Evolutionary conservation across 2,797 vertebrate genomes (phyloP), one percentile per base, ranked within the genome.

Genomic region (Vireo griseus): DNA sequence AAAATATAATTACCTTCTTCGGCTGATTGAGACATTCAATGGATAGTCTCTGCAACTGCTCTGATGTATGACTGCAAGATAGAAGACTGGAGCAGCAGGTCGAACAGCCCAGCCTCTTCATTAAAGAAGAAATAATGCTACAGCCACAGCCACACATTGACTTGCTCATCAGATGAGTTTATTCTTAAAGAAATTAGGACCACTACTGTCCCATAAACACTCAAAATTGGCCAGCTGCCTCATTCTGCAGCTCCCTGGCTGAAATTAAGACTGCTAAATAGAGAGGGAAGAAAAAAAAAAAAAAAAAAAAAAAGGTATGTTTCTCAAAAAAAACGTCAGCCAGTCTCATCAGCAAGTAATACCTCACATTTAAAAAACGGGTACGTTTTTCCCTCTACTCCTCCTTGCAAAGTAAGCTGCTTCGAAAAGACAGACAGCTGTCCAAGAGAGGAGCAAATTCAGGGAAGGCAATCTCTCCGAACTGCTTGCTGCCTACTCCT

Each of bases 91-190:
- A 99, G 98, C 99, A 99, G 99, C 99, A 99, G 94, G 98, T 98
- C 80, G 98, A 98, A 98, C 99, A 98, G 97, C 99, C 98, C 98
- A 99, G 98, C 98, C 99, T 99, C 99, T 99, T 99, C 99, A 99
- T 99, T 98, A 99, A 98, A 96, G 98, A 99, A 96, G 99, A 99
- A 98, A 99, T 98, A 98, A 99, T 96, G 98, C 98, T 99, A 98
- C 99, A 99, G 98, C 98, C 98, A 98, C 99, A 99, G 98, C 99
- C 99, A 97, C 99, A 99, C 99, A 99, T 99, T 98, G 98, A 99
- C 98, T 98, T 98, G 98, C 98, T 99, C 98, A 98, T 99, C 97
- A 97, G 98, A 97, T 4, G 89, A 98, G 94, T 97, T 96, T 97
- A 94, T 97, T 97, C 96, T 92, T 97, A 96, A 96, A 97, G 95